Evolutionary conservation across 2,113 vertebrate species (phyloP).

Genomic region (Verasper variegatus): DNA sequence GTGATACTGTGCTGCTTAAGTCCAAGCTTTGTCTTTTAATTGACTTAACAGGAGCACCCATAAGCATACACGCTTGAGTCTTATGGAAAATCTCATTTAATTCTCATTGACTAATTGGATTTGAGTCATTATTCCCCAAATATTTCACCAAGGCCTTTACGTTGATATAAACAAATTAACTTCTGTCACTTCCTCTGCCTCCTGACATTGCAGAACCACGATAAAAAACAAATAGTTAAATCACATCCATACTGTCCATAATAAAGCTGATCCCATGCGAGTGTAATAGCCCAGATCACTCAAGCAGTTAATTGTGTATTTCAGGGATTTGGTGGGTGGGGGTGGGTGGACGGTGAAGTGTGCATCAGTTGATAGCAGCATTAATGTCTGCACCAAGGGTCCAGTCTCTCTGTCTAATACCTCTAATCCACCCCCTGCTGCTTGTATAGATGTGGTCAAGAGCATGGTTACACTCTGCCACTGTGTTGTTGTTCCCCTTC

Average conservation of each 20-base stretch:
- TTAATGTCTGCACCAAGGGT: constrained; percentile 55
- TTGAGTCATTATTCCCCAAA: constrained; percentile 15
- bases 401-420: constrained; percentile 46
- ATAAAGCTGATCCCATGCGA: background rate
- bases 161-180: background rate
- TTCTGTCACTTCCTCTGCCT: background rate
- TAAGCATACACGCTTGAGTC: background rate
- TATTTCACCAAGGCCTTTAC: constrained; percentile 4
- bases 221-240: background rate
- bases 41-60: constrained; percentile 5
- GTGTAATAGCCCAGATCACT: background rate
- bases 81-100: constrained; percentile 33
- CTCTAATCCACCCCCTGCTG: constrained; percentile 57
- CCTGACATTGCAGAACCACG: background rate
- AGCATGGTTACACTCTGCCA: constrained; percentile 16
- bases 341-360: background rate
- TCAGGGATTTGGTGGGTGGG: constrained; percentile 34
- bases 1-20: background rate
- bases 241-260: background rate
- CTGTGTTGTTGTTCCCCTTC: background rate
- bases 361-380: constrained; percentile 28
- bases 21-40: constrained; percentile 6
- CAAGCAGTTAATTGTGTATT: constrained; percentile 31
- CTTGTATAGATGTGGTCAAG: constrained; percentile 40
- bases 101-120: constrained; percentile 49